These are phyloP conservation scores for Agrochola lota DNA, from an alignment of 2,888 invertebrate species.

Conservation along the genomic window DNA sequence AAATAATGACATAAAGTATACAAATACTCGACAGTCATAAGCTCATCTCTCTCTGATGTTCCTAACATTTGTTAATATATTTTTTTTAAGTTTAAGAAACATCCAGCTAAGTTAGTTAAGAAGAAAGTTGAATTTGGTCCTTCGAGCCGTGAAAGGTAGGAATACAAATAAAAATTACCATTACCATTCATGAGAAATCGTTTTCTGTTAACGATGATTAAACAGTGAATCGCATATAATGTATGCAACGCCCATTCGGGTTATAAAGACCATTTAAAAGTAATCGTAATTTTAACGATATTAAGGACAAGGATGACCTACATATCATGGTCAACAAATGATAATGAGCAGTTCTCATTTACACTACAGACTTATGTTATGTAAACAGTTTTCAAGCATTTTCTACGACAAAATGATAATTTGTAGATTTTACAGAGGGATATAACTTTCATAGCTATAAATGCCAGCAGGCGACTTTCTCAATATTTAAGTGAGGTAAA, in stretches of 20 bases:
- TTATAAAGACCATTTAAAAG: conserved; percentile 6
- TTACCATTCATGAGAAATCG: neutral
- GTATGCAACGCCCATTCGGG: neutral
- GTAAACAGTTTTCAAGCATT: neutral
- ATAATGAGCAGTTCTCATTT: conserved; percentile 7
- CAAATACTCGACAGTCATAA: neutral
- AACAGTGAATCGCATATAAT: neutral
- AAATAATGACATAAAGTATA: neutral
- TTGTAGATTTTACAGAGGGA: neutral
- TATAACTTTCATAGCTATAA: conserved; percentile 1
- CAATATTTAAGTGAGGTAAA: conserved; percentile 22
- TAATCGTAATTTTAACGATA: conserved; percentile 3
- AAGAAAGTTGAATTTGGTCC: neutral
- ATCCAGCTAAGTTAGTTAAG: too few species aligned
- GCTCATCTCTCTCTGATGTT: neutral
- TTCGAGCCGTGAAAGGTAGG: neutral
- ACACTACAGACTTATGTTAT: neutral
- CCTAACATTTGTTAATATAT: too few species aligned
- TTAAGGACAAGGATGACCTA: conserved; percentile 34
- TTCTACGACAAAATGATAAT: neutral
- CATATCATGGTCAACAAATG: conserved; percentile 33
- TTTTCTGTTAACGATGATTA: neutral
- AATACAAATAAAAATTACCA: neutral
- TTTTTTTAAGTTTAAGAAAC: too few species aligned
- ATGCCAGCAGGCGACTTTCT: neutral